phyloP scores from a whole-genome alignment of 2,888 invertebrate genomes.

The Chymomyza procnemis region DNA sequence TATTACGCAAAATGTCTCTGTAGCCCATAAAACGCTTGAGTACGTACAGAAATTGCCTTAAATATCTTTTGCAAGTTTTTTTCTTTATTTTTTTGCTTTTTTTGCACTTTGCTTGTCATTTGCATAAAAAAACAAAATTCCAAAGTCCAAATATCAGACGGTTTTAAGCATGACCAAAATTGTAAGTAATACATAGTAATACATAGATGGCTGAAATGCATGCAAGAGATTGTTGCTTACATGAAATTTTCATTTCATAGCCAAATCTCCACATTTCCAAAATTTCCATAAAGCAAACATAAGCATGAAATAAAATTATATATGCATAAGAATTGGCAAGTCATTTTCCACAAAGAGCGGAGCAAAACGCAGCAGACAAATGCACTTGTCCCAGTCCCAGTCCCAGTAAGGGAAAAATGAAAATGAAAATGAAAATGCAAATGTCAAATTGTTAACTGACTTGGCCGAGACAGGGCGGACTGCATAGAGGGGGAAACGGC shows the following conservation, averaged over 20 bases:
- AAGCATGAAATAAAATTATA: slow-evolving; percentile 68
- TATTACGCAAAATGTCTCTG: background rate
- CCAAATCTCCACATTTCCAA: slow-evolving; percentile 57
- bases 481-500: background rate
- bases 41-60: slow-evolving; percentile 10
- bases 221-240: background rate
- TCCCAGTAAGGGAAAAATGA: background rate
- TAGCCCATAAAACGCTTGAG: slow-evolving; percentile 11
- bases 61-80: slow-evolving; percentile 34
- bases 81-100: slow-evolving; percentile 35
- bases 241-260: slow-evolving; percentile 50
- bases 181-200: background rate
- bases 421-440: background rate
- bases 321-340: slow-evolving; percentile 65
- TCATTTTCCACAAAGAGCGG: slow-evolving; percentile 23
- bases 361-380: background rate
- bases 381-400: slow-evolving; percentile 3
- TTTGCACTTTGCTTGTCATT: slow-evolving; percentile 38
- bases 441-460: slow-evolving; percentile 10
- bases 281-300: slow-evolving; percentile 64
- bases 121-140: slow-evolving; percentile 44
- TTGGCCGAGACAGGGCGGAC: slow-evolving; percentile 2
- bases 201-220: background rate
- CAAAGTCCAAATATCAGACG: background rate
- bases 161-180: background rate